These are phyloP conservation scores for Bujurquina vittata DNA, from an alignment of 2,113 vertebrate genomes.

Conservation along the genomic window DNA sequence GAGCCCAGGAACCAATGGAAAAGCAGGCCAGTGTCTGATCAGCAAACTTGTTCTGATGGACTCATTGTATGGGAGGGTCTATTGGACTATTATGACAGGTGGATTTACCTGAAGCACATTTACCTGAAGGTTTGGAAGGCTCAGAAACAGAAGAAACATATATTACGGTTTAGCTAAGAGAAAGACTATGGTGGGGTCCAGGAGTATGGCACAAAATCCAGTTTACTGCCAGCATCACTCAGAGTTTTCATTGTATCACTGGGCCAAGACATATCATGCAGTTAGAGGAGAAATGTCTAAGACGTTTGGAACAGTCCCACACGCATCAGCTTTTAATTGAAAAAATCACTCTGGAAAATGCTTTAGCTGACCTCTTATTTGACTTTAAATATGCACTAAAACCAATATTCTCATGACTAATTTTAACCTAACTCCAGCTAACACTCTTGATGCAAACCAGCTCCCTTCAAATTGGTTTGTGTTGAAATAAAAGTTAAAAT, in stretches of 20 bases:
- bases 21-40: conserved; percentile 82
- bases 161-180: not conserved
- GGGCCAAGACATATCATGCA: not conserved
- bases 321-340: not conserved
- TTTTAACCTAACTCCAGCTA: not conserved
- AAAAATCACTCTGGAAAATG: not conserved
- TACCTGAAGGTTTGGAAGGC: not conserved
- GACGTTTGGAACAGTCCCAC: not conserved
- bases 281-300: not conserved
- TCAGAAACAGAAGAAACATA: conserved; percentile 2
- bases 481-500: not conserved
- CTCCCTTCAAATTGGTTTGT: not conserved
- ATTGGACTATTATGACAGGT: conserved; percentile 44
- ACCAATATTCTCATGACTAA: not conserved
- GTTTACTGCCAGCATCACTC: not conserved
- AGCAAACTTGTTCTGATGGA: conserved; percentile 77
- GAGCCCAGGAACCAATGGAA: conserved; percentile 77
- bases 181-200: not conserved
- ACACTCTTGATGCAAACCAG: not conserved
- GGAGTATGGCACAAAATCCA: not conserved
- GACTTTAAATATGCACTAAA: not conserved
- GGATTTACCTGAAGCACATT: conserved; percentile 36
- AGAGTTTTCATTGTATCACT: not conserved
- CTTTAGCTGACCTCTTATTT: not conserved
- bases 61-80: conserved; percentile 47